Base-by-base conservation (phyloP, 2,888 invertebrate genomes). In the Cataglyphis rosenhaueri region DNA sequence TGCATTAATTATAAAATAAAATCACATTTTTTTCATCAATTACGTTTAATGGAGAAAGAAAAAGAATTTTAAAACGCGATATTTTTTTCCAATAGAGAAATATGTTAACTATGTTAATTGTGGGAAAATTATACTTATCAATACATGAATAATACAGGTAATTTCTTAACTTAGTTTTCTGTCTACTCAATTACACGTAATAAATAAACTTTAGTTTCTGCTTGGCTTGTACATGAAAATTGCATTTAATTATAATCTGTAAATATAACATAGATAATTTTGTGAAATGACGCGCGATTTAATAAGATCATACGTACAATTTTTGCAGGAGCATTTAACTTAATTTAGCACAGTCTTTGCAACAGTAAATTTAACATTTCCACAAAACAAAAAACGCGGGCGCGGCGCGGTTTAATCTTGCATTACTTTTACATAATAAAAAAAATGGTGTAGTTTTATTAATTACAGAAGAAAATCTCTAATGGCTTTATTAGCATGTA, bases 361-460 rank as follows among this genome's bases (percentile, higher is more conserved):
- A 70, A 15, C 6, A 29, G n/a, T 32, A 48, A 35, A 55, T 70
- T 70, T 70, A 15, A 57, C 35, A 18, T 10, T 35, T 35, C 0
- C 9, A 15, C 15, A 15, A 55, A 70, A 70, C 6, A 41, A 9
- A 15, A 15, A 59, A 35, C 32, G 32, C 32, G 32, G 6, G 6
- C 6, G 32, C 9, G 41, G 41, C 35, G 18, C 15, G 15, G 9
- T 70, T 52, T 52, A 8, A 52, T 55, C 5, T 70, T 21, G 9
- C 15, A 55, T 70, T 52, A 70, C 32, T 55, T 57, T 70, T 70
- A 4, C 44, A 52, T 70, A 52, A 70, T 32, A 44, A 70, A 52
- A n/a, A 48, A 15, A 32, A 32, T 2, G 8, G 29, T 0, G 12
- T 32, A 32, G 29, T n/a, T 68, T 10, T 6, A 25, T 41, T 65